These are phyloP conservation scores for Euthynnus affinis DNA, from an alignment of 2,797 vertebrate genomes.

Conservation along the genomic window DNA sequence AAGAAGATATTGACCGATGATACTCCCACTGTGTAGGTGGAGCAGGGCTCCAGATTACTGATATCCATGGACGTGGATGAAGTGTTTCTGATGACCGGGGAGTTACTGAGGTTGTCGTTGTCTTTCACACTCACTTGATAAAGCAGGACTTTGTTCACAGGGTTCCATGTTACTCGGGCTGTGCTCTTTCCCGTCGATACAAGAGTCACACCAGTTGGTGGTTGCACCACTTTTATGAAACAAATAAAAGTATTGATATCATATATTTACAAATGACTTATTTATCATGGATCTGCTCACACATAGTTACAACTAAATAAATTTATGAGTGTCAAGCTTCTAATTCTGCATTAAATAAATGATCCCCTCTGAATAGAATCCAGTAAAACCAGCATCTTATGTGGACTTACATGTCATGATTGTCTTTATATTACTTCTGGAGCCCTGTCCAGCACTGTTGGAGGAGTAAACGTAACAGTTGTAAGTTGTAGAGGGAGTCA, in stretches of 20 bases:
- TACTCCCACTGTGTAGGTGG: constrained; percentile 83
- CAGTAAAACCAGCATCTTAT: background rate
- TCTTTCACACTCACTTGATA: constrained; percentile 81
- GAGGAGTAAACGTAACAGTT: constrained; percentile 77
- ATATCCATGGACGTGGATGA: constrained; percentile 63
- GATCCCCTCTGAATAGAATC: background rate
- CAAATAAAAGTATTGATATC: constrained; percentile 25
- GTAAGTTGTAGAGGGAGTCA: constrained; percentile 79
- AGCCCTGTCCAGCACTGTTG: constrained; percentile 81
- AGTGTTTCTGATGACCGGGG: constrained; percentile 56
- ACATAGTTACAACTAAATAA: background rate
- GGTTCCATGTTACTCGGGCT: constrained; percentile 75
- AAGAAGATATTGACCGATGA: constrained; percentile 84
- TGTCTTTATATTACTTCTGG: constrained; percentile 71
- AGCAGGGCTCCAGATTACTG: constrained; percentile 81
- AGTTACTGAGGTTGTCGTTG: constrained; percentile 29
- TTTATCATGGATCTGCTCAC: background rate
- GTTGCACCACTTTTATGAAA: constrained; percentile 83
- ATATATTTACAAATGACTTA: background rate
- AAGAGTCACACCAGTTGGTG: constrained; percentile 74
- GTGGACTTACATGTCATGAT: constrained; percentile 83
- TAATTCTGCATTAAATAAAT: background rate
- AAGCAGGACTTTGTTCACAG: constrained; percentile 75
- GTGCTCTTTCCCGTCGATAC: constrained; percentile 57
- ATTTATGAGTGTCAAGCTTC: background rate